Evolutionary conservation across 2,113 vertebrate species (phyloP), one percentile per base, ranked within the genome.

Genomic region (Paedocypris sp.): DNA sequence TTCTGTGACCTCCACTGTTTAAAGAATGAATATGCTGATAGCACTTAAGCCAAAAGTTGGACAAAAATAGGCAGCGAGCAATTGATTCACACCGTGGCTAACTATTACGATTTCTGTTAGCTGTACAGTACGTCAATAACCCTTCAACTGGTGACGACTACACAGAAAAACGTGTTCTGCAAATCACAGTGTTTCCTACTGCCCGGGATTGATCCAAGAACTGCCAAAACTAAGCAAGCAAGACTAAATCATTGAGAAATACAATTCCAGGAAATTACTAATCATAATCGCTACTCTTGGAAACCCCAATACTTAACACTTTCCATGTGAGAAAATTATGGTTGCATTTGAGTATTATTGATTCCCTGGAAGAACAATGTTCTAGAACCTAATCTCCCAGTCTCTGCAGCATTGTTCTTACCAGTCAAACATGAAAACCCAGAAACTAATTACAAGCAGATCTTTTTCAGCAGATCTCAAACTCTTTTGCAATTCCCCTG

Each of bases 381-480:
- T 57, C 65, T 53, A 67, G 63, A 72, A 74, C 60, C 71, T 67
- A 56, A 72, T 72, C 64, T 60, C 31, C 6, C 10, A 15, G 25
- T 15, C 46, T 25, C n/a, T 32, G 29, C 35, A 32, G 58, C 60
- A 69, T 35, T 74, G 69, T 68, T 42, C 47, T 66, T 70, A 78
- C 60, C 66, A 77, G 77, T 79, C 70, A 77, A 49, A 62, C 64
- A 73, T 71, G 58, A 67, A 71, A 77, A 13, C 49, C 64, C 35
- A 35, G 16, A 20, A 25, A 47, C 36, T 32, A 32, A 19, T 28
- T 12, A 16, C 36, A 38, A 32, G 22, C 25, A 35, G 35, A 10
- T 20, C 57, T 56, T 50, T 7, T 26, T 62, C 47, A 51, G 33
- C 73, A 28, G 10, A 43, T 60, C 7, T 48, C 36, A 58, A 45